Base-by-base conservation (phyloP, 2,797 vertebrate species). In the Corythornis leucogaster region DNA sequence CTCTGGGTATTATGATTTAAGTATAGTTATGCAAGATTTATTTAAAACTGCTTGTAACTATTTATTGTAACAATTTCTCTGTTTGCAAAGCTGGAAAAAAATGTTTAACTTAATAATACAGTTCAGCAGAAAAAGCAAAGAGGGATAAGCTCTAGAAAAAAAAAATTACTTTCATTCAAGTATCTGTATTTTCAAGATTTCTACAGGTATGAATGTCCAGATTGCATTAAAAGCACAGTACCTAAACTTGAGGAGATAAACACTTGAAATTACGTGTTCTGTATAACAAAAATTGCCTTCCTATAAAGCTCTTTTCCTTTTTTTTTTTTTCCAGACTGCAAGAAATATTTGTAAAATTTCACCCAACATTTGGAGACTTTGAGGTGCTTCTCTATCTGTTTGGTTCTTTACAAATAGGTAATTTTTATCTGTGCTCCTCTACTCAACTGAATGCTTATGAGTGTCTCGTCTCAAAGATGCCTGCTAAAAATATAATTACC, bases 371-470 rank as follows among this genome's bases (percentile, higher is more conserved):
- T 95, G 80, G 89, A 97, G 94, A 85, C 59, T 69, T 96, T 84
- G 53, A 95, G 96, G 61, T 85, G 70, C 62, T 95, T 85, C 95
- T 71, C 92, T 76, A 75, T 89, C 93, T 88, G 87, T 95, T 87
- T 43, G 54, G 75, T 92, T 95, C 79, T 92, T 95, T 96, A 95
- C 89, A 82, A 96, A 95, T 45, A 96, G 73, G 84, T 94, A 92
- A 83, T 95, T 97, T 96, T 96, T 95, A 89, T 95, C 95, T 93
- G 9, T 95, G 53, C 73, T 95, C 46, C 77, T 95, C 46, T 94
- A 89, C 86, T 95, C 85, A 92, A 50, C 68, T 92, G 81, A 87
- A 89, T 95, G 84, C 95, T 96, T 96, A 64, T 97, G 85, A 86
- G 63, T 93, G 33, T 93, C 94, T 96, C 68, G 66, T 87, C 81